These are phyloP conservation scores for Drosophila biarmipes DNA, from an alignment of 1,140 invertebrate species.

Conservation along the genomic window DNA sequence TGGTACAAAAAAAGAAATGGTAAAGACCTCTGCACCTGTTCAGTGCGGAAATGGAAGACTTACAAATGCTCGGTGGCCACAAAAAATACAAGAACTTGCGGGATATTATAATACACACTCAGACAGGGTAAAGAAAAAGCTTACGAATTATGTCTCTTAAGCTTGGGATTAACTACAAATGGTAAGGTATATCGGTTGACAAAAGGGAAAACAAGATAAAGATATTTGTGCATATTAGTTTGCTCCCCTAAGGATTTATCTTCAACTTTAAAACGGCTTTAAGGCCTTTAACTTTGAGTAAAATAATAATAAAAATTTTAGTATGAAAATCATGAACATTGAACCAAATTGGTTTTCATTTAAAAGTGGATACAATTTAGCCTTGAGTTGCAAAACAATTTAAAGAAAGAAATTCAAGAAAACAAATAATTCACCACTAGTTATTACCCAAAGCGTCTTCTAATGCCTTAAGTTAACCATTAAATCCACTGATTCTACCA, in stretches of 20 bases:
- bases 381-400: background rate
- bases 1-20: background rate
- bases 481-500: conserved; percentile 19
- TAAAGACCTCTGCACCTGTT: conserved; percentile 10
- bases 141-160: background rate
- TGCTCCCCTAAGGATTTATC: background rate
- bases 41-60: conserved; percentile 36
- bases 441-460: background rate
- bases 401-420: background rate
- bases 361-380: too few relatives aligned
- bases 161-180: conserved; percentile 12
- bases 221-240: background rate
- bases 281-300: too few relatives aligned
- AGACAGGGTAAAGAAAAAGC: background rate
- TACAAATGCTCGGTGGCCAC: conserved; percentile 25
- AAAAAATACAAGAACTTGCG: conserved; percentile 18
- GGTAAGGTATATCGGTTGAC: background rate
- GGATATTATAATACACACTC: conserved; percentile 23
- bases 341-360: too few relatives aligned
- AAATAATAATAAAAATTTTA: too few relatives aligned
- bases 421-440: background rate
- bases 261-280: too few relatives aligned
- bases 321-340: too few relatives aligned
- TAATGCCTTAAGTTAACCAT: conserved; percentile 4
- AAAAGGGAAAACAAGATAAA: background rate